Percentiles rank a stretch among this genome's conserved stretches.
Evolutionary conservation across 2,113 vertebrate species (phyloP).

Genomic region (Alethe castanea): DNA sequence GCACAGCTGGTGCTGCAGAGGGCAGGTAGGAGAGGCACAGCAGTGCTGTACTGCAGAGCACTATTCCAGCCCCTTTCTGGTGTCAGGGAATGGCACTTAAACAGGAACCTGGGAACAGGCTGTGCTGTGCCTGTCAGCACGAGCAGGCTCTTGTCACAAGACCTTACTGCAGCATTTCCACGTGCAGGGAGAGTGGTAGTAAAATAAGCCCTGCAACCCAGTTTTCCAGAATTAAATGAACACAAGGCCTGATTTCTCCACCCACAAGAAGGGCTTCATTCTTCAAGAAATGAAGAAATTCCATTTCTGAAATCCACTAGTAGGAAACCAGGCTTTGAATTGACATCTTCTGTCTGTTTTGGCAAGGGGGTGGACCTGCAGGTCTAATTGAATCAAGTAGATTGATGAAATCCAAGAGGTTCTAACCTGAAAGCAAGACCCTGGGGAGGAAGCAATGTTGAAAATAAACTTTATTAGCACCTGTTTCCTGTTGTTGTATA

Average conservation of each 20-base stretch:
- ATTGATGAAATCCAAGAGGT: background rate
- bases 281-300: background rate
- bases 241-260: background rate
- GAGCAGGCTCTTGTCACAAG: background rate
- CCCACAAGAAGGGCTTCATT: background rate
- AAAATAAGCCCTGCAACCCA: constrained; percentile 22
- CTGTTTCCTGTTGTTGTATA: background rate
- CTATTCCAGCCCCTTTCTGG: background rate
- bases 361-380: background rate
- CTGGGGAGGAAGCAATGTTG: background rate
- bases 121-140: background rate
- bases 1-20: constrained; percentile 68
- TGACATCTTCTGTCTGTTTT: background rate
- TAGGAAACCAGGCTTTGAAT: background rate
- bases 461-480: background rate
- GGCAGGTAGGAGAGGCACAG: constrained; percentile 71
- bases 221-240: constrained; percentile 21
- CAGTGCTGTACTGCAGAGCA: background rate
- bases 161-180: background rate
- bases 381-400: background rate
- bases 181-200: background rate
- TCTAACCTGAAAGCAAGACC: background rate
- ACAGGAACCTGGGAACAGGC: background rate
- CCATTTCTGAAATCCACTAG: background rate
- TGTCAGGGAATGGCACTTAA: background rate